Conservation (phyloP, 2,797 vertebrate species). For the Buphagus erythrorhynchus region DNA sequence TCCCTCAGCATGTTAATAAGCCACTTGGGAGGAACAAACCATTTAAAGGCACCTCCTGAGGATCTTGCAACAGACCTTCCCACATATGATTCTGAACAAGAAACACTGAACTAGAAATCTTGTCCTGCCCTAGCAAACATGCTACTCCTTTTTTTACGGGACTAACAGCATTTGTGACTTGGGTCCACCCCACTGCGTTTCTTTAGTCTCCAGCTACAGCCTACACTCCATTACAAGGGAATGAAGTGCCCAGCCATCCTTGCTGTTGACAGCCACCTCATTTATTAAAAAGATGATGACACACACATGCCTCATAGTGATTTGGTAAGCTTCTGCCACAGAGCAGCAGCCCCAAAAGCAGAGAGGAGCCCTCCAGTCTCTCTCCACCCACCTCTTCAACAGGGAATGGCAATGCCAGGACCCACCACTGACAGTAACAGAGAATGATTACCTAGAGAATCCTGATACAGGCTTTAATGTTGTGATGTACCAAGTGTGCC, state of each 20-base stretch:
- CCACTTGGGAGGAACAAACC: not conserved
- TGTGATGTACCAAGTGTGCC: not conserved
- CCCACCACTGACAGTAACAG: not conserved
- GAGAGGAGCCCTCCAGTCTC: not conserved
- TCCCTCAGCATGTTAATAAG: not conserved
- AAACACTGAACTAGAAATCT: not conserved
- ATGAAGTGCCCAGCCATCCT: not conserved
- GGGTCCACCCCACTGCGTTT: not conserved
- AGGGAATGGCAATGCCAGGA: not conserved
- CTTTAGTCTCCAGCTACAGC: not conserved
- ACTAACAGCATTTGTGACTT: not conserved
- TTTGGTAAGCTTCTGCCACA: not conserved
- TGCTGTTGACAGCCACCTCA: not conserved
- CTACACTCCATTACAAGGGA: not conserved
- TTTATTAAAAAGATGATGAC: not conserved
- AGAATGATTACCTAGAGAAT: not conserved
- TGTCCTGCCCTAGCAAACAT: not conserved
- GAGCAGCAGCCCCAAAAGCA: not conserved
- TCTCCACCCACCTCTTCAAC: not conserved
- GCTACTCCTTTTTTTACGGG: not conserved
- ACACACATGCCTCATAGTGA: accelerated
- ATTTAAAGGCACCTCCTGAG: not conserved
- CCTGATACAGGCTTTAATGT: not conserved
- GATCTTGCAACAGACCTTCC: not conserved
- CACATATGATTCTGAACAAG: accelerated